Evolutionary conservation across 2,113 vertebrate genomes (phyloP).

Genomic region (Peromyscus leucopus): DNA sequence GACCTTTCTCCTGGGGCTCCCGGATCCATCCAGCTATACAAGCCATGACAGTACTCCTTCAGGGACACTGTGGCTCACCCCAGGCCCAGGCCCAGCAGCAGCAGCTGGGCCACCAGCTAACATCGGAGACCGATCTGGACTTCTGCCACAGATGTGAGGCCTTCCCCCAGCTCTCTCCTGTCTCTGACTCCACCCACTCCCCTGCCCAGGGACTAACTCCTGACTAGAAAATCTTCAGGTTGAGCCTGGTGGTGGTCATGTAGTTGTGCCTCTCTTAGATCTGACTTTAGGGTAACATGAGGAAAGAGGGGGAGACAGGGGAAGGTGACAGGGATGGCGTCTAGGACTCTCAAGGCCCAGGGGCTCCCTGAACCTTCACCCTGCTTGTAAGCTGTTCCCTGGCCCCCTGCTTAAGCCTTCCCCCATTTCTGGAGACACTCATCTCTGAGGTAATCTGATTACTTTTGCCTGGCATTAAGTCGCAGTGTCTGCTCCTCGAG

Average conservation of each 20-base stretch:
- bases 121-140: background rate
- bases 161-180: background rate
- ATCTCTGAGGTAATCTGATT: fast-evolving
- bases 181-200: background rate
- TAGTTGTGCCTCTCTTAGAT: background rate
- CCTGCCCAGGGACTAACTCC: no score
- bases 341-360: background rate
- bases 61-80: background rate
- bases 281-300: background rate
- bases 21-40: background rate
- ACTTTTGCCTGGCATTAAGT: background rate
- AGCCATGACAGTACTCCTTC: background rate
- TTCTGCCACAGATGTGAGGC: background rate
- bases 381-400: background rate
- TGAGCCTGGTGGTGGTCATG: background rate
- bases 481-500: background rate
- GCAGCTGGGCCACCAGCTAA: background rate
- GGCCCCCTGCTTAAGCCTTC: background rate
- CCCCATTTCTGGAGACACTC: background rate
- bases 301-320: background rate
- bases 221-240: background rate
- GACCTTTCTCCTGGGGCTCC: background rate
- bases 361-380: background rate
- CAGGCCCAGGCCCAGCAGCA: no score
- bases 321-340: background rate